Evolutionary conservation across 2,888 invertebrate species (phyloP).

Genomic region (Meteorus cinctellus): DNA sequence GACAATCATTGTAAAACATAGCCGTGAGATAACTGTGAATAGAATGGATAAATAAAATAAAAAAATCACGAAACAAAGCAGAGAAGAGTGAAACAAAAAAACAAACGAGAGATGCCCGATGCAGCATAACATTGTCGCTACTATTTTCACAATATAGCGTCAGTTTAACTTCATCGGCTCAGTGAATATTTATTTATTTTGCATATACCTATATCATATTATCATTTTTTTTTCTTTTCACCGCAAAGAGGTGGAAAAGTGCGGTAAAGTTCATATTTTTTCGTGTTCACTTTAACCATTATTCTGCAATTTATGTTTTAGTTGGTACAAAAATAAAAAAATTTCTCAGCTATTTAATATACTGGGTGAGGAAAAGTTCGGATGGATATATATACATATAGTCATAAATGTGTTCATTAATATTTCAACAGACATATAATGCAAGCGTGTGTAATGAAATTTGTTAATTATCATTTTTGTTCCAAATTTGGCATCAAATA

Average conservation of each 20-base stretch:
- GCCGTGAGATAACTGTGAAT: constrained; percentile 25
- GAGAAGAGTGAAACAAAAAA: constrained; percentile 66
- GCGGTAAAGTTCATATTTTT: constrained; percentile 48
- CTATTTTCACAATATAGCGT: constrained; percentile 45
- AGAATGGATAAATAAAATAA: constrained; percentile 33
- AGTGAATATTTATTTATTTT: constrained; percentile 55
- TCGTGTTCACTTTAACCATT: neutral
- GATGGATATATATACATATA: neutral
- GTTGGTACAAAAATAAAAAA: neutral
- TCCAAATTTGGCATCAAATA: neutral
- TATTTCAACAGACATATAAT: neutral
- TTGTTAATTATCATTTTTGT: neutral
- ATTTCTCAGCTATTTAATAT: neutral
- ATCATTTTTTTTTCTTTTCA: constrained; percentile 13
- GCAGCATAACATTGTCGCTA: constrained; percentile 7
- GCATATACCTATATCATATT: constrained; percentile 45
- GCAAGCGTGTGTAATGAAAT: neutral
- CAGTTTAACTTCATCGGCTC: constrained; percentile 41
- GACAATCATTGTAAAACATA: neutral
- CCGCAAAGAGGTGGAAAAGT: constrained; percentile 49
- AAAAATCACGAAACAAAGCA: constrained; percentile 24
- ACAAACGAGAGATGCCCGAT: constrained; percentile 46
- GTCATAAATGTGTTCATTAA: neutral
- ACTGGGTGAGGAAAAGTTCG: neutral
- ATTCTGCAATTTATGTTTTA: neutral